Evolutionary conservation across 2,888 invertebrate genomes (phyloP), one percentile per base, ranked within the genome.

Genomic region (Erebia aethiops): DNA sequence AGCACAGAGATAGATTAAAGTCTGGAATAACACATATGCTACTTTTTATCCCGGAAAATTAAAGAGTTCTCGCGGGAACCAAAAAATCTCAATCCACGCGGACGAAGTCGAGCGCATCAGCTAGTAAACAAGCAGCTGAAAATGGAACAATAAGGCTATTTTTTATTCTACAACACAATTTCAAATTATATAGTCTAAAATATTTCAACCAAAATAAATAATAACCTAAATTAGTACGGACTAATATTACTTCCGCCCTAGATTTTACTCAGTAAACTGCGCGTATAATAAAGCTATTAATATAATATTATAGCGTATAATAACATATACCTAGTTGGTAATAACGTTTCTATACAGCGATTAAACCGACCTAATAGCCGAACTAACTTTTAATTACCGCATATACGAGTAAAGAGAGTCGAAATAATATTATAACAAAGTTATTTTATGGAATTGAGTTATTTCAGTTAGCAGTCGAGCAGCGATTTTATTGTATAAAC

Each of bases 391-490:
- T 60, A 68, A 68, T 56, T 46, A 60, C 64, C 54, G 56, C 57
- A 16, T 60, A 54, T 60, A 35, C 7, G 35, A 35, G 35, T 35
- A 64, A 65, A 60, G 54, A 68, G 68, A 60, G 51, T 67, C 58
- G 35, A 68, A 68, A 35, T 68, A 52, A 67, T 66, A 56, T 26
- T 67, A 60, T 61, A 58, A 49, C 64, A 60, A 68, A 66, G 51
- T 66, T 61, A 70, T 66, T 66, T 66, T 70, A 70, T 35, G 66
- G 54, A 43, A 61, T 54, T 60, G 58, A 62, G 67, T 68, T 64
- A 64, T 68, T 71, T 68, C 1, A 68, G 60, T 41, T 63, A 57
- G 35, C 52, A 56, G 68, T 71, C 49, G 52, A 35, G 60, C 41
- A 63, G 56, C 49, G 66, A 58, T 72, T 67, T 62, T 16, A 61